phyloP scores from a whole-genome alignment of 2,113 vertebrate genomes.

The Diadophis punctatus region DNA sequence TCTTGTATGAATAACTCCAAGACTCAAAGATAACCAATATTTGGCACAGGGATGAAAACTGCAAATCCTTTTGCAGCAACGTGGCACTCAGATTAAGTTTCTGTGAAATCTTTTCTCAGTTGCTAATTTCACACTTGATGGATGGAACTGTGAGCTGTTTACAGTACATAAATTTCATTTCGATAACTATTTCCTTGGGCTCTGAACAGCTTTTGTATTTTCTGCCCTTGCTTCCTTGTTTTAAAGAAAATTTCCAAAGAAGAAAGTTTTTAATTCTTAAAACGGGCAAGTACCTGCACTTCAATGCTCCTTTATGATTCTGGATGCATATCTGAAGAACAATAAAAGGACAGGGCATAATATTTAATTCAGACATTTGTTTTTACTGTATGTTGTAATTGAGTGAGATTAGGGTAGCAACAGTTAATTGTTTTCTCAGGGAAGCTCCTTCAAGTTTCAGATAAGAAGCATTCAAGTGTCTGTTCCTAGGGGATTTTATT shows the following conservation, averaged over 20 bases:
- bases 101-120: constrained; percentile 60
- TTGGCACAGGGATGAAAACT: constrained; percentile 45
- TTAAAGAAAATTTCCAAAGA: constrained; percentile 21
- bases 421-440: neutral
- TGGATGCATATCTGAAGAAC: constrained; percentile 17
- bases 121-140: constrained; percentile 52
- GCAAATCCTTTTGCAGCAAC: constrained; percentile 37
- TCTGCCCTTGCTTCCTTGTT: constrained; percentile 21
- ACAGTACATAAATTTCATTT: constrained; percentile 45
- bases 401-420: neutral
- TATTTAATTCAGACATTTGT: neutral
- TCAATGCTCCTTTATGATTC: constrained; percentile 15
- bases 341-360: neutral
- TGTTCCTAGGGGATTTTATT: neutral
- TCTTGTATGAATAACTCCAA: constrained; percentile 45
- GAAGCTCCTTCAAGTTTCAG: neutral
- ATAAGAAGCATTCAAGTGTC: neutral
- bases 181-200: constrained; percentile 44
- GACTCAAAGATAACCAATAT: constrained; percentile 50
- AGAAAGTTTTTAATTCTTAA: constrained; percentile 30
- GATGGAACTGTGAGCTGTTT: constrained; percentile 42
- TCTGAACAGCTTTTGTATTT: constrained; percentile 25
- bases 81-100: constrained; percentile 28
- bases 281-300: constrained; percentile 18
- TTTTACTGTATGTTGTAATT: neutral